Evolutionary conservation across 2,888 invertebrate species (phyloP).

Genomic region (Tenthredo mesomela): DNA sequence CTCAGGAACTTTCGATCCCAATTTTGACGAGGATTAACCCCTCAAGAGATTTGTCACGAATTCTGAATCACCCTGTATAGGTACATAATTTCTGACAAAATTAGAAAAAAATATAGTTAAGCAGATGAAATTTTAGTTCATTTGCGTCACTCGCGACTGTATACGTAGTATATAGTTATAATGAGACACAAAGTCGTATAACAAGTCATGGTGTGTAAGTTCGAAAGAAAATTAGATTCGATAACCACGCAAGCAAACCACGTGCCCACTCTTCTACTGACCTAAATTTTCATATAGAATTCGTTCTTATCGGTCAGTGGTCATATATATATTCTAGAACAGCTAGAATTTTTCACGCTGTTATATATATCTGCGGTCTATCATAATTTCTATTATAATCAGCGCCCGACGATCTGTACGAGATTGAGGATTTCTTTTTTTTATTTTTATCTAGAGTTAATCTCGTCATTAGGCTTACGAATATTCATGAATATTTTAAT

Average conservation of each 20-base stretch:
- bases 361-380: not conserved
- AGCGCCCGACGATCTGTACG: not conserved
- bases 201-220: not conserved
- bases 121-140: not conserved
- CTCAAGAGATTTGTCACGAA: too few species aligned
- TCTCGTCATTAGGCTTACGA: not conserved
- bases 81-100: not conserved
- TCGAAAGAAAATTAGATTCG: not conserved
- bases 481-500: not conserved
- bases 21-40: too few species aligned
- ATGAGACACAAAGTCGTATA: not conserved
- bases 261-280: constrained; percentile 3
- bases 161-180: not conserved
- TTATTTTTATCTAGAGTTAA: not conserved
- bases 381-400: not conserved
- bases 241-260: not conserved
- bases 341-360: not conserved
- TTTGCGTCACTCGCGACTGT: not conserved
- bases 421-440: not conserved
- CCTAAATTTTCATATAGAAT: constrained; percentile 31
- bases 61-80: too few species aligned
- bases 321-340: not conserved
- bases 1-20: too few species aligned
- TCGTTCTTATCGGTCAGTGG: constrained; percentile 22
- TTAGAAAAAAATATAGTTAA: not conserved